These are phyloP conservation scores for Erynnis tages DNA, from an alignment of 2,888 invertebrate genomes.

Conservation along the genomic window DNA sequence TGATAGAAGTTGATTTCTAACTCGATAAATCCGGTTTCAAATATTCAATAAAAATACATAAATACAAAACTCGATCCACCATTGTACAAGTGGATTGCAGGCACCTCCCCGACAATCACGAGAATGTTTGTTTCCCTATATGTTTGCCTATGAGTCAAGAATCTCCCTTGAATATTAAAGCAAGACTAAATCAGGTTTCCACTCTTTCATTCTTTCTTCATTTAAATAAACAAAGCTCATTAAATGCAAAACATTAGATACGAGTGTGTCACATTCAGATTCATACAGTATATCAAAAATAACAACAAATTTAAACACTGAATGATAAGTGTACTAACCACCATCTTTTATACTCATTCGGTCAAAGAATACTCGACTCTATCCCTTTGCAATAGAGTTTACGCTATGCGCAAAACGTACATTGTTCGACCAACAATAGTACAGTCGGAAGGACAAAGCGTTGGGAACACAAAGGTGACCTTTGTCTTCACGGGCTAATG, in stretches of 20 bases:
- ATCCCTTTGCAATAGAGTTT: not conserved
- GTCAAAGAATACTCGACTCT: not conserved
- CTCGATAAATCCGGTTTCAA: too few relatives aligned
- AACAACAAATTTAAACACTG: slow-evolving; percentile 22
- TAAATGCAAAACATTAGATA: not conserved
- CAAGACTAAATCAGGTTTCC: too few relatives aligned
- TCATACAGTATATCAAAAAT: slow-evolving; percentile 5
- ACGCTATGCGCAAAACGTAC: not conserved
- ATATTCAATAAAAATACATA: too few relatives aligned
- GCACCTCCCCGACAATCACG: too few relatives aligned
- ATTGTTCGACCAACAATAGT: slow-evolving; percentile 19
- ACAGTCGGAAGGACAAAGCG: slow-evolving; percentile 25
- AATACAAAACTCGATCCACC: too few relatives aligned
- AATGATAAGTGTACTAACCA: slow-evolving; percentile 12
- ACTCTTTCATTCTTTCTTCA: too few relatives aligned
- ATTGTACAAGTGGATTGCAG: too few relatives aligned
- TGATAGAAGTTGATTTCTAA: too few relatives aligned
- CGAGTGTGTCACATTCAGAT: slow-evolving; percentile 7
- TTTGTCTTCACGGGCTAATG: slow-evolving; percentile 43
- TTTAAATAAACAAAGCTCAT: not conserved
- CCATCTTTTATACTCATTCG: not conserved
- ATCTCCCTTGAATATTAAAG: too few relatives aligned
- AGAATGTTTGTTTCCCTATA: too few relatives aligned
- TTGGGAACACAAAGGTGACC: slow-evolving; percentile 28
- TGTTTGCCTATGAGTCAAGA: too few relatives aligned